phyloP scores from a whole-genome alignment of 1,140 invertebrate species.

The Thaumatotibia leucotreta region DNA sequence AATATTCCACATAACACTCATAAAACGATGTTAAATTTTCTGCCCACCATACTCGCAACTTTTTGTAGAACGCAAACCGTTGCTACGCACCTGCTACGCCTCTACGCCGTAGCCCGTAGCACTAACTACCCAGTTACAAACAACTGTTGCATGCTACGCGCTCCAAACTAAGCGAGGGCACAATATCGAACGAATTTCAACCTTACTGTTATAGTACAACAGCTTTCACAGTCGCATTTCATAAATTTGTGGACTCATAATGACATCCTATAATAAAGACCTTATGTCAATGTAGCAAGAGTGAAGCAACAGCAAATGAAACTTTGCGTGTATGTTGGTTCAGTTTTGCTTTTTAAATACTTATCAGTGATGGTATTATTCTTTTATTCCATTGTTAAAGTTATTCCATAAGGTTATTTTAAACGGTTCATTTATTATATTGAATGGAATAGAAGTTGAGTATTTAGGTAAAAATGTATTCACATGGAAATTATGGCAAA shows the following conservation, averaged over 20 bases:
- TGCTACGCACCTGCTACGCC: not conserved
- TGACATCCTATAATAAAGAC: not conserved
- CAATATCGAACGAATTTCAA: not conserved
- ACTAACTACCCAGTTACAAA: not conserved
- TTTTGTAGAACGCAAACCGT: not conserved
- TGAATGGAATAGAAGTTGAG: no score
- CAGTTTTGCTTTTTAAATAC: not conserved
- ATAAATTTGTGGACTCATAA: not conserved
- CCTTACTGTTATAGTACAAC: not conserved
- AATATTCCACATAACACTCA: no score
- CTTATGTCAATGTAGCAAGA: not conserved
- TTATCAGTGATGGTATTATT: not conserved
- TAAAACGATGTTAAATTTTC: no score
- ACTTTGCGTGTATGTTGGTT: not conserved
- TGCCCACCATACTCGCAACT: not conserved
- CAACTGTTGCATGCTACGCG: not conserved
- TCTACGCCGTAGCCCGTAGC: not conserved
- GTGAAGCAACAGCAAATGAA: not conserved
- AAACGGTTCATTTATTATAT: no score
- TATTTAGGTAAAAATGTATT: no score
- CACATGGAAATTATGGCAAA: no score
- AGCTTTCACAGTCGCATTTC: not conserved
- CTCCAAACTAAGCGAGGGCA: not conserved
- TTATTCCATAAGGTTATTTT: no score
- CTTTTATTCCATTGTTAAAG: not conserved